Percentiles rank a stretch among this genome's conserved stretches.
These are phyloP conservation scores for Phylloscopus trochiloides DNA, from an alignment of 2,113 vertebrate species.

Conservation along the genomic window DNA sequence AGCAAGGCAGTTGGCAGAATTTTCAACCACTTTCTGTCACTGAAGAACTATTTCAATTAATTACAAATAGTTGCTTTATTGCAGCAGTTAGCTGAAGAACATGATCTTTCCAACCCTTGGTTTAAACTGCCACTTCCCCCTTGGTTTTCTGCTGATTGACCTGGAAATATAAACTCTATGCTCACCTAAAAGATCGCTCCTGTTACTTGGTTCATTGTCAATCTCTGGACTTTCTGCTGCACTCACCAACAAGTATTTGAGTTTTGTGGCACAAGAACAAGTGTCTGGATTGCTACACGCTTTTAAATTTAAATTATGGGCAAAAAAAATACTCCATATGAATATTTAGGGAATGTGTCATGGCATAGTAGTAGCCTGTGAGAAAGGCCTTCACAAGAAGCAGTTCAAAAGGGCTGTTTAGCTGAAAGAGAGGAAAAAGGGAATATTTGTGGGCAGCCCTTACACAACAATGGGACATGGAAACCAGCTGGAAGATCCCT, in stretches of 20 bases:
- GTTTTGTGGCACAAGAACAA: background rate
- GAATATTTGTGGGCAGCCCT: slow-evolving; percentile 32
- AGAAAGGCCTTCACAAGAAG: background rate
- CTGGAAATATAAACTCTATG: background rate
- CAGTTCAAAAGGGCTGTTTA: background rate
- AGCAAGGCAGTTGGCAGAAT: background rate
- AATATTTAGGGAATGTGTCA: background rate
- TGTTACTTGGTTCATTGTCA: background rate
- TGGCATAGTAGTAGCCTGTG: background rate
- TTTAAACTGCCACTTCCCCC: background rate
- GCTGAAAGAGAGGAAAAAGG: background rate
- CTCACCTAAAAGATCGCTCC: background rate
- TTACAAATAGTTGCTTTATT: background rate
- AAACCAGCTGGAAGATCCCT: slow-evolving; percentile 17
- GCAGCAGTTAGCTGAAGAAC: background rate
- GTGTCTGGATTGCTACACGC: background rate
- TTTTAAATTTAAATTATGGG: background rate
- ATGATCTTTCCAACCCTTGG: background rate
- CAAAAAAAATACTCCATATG: background rate
- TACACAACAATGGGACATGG: slow-evolving; percentile 1
- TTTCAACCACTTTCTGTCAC: background rate
- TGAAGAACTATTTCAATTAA: background rate
- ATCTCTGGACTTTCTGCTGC: background rate
- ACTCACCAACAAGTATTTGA: background rate
- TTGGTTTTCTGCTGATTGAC: background rate